Evolutionary conservation across 2,888 invertebrate species (phyloP).

Genomic region (Stenodera caucasica): DNA sequence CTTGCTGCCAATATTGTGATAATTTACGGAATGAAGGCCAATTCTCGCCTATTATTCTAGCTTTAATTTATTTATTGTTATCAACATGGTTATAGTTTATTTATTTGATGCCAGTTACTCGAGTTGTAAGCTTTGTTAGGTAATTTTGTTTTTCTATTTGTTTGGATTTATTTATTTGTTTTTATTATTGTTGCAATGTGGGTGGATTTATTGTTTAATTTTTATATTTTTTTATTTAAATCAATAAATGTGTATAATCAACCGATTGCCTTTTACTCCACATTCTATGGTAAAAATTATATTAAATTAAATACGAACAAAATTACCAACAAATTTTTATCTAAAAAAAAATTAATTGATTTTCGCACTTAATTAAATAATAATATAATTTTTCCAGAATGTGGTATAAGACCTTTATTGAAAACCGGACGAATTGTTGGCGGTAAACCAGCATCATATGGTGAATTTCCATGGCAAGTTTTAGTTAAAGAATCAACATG

Average conservation of each 20-base stretch:
- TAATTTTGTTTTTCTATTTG: constrained; percentile 22
- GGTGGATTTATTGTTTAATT: constrained; percentile 8
- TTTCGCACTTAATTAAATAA: no score
- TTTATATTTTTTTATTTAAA: constrained; percentile 7
- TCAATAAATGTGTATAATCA: constrained; percentile 15
- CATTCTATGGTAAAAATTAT: constrained; percentile 29
- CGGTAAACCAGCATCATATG: constrained; percentile 83
- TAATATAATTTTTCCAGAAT: constrained; percentile 64
- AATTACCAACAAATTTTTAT: constrained; percentile 20
- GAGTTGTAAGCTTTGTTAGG: constrained; percentile 8
- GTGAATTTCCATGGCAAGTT: constrained; percentile 93
- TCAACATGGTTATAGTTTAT: constrained; percentile 16
- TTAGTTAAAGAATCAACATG: constrained; percentile 89
- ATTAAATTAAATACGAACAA: constrained; percentile 24
- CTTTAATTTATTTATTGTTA: constrained; percentile 10
- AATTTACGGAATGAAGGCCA: background rate
- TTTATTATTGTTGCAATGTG: constrained; percentile 18
- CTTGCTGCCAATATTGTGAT: background rate
- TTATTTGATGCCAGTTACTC: constrained; percentile 10
- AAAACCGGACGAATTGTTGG: constrained; percentile 85
- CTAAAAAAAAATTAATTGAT: no score
- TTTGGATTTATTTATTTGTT: constrained; percentile 5
- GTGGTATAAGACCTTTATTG: constrained; percentile 81
- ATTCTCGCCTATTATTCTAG: background rate
- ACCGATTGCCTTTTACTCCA: constrained; percentile 22